These are phyloP conservation scores for Rhabdophis nuchalis DNA, from an alignment of 2,797 vertebrate genomes.

Conservation along the genomic window DNA sequence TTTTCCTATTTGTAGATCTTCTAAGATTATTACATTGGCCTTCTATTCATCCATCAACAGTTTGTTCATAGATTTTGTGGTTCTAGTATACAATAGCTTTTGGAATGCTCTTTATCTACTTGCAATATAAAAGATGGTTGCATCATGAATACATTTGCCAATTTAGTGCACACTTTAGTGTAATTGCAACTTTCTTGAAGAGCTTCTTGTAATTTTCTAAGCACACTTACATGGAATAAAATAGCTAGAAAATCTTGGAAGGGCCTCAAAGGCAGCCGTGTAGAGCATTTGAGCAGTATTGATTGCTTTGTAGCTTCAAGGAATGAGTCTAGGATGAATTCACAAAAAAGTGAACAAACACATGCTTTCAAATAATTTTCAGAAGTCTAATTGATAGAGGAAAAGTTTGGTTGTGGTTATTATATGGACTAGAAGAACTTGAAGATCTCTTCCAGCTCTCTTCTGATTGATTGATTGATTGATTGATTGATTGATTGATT, in stretches of 20 bases:
- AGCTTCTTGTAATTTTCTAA: not conserved
- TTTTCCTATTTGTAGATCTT: conserved; percentile 11
- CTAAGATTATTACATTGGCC: not conserved
- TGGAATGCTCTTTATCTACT: not conserved
- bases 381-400: not conserved
- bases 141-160: not conserved
- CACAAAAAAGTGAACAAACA: not conserved
- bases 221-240: not conserved
- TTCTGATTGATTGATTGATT: too few relatives aligned
- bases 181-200: not conserved
- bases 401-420: not conserved
- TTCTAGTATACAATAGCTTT: not conserved
- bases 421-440: too few relatives aligned
- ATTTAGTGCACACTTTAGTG: not conserved
- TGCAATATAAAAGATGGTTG: not conserved
- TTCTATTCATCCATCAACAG: conserved; percentile 1
- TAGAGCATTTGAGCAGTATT: not conserved
- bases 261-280: not conserved
- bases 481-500: too few relatives aligned
- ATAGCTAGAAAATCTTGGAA: not conserved
- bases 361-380: not conserved
- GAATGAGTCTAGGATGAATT: not conserved
- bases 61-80: not conserved
- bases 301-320: not conserved
- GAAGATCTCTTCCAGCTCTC: too few relatives aligned